These are phyloP conservation scores for Volucella inflata DNA, from an alignment of 2,888 invertebrate genomes.

Conservation along the genomic window DNA sequence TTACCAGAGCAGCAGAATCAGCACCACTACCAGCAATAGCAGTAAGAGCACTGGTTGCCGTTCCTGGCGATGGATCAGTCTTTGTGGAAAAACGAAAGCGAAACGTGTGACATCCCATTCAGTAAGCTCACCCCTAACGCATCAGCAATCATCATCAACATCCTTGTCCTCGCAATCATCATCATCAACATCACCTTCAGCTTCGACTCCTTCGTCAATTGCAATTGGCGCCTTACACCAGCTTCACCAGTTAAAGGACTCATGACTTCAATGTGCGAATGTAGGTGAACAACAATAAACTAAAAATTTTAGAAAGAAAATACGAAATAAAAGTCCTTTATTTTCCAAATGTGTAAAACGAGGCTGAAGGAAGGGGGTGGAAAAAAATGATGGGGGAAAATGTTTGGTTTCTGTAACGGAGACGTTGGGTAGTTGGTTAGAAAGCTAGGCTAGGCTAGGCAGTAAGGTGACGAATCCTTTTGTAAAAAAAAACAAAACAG, in stretches of 20 bases:
- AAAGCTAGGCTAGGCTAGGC: no score
- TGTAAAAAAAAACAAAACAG: slow-evolving; percentile 25
- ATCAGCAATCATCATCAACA: slow-evolving; percentile 49
- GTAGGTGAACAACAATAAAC: slow-evolving; percentile 54
- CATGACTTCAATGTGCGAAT: slow-evolving; percentile 63
- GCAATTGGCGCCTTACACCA: slow-evolving; percentile 34
- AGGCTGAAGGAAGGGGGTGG: slow-evolving; percentile 2
- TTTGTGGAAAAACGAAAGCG: slow-evolving; percentile 26
- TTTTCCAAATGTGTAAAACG: slow-evolving; percentile 43
- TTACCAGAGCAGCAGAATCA: slow-evolving; percentile 2
- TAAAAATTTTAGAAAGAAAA: slow-evolving; percentile 15
- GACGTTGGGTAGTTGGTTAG: background rate
- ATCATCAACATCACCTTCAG: slow-evolving; percentile 23
- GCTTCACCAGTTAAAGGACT: slow-evolving; percentile 50
- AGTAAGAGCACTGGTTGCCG: background rate
- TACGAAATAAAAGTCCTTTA: slow-evolving; percentile 27
- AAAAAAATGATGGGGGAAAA: slow-evolving; percentile 17
- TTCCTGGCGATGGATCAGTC: slow-evolving; percentile 55
- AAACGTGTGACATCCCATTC: slow-evolving; percentile 55
- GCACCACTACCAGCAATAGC: background rate
- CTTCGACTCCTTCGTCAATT: slow-evolving; percentile 45
- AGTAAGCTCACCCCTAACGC: slow-evolving; percentile 48
- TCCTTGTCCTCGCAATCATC: slow-evolving; percentile 24
- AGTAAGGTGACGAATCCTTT: slow-evolving; percentile 35
- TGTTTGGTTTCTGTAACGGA: slow-evolving; percentile 66